Percentiles rank a stretch among this genome's conserved stretches.
Evolutionary conservation across 2,888 invertebrate genomes (phyloP).

Genomic region (Bibio marci): DNA sequence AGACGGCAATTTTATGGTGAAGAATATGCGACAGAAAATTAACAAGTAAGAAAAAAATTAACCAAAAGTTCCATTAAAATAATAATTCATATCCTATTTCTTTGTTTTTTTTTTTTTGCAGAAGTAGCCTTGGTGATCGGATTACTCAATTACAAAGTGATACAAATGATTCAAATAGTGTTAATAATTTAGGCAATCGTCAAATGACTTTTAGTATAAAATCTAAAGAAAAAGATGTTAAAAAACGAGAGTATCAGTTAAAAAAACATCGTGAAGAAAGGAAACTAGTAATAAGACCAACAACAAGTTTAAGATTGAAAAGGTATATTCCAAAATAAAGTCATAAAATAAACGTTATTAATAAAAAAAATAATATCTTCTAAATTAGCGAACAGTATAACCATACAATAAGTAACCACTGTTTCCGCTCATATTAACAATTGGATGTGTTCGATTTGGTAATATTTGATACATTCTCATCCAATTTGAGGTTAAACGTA

Average conservation of each 20-base stretch:
- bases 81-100: background rate
- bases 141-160: too few species aligned
- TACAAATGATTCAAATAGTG: constrained; percentile 20
- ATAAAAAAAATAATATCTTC: too few species aligned
- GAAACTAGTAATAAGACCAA: constrained; percentile 42
- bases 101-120: constrained; percentile 24
- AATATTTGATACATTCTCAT: constrained; percentile 79
- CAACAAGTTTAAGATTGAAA: constrained; percentile 29
- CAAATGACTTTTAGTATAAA: constrained; percentile 63
- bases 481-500: constrained; percentile 74
- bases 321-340: constrained; percentile 25
- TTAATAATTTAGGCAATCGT: constrained; percentile 39
- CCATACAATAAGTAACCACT: constrained; percentile 80
- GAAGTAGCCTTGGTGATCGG: constrained; percentile 56
- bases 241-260: constrained; percentile 38
- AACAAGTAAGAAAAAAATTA: constrained; percentile 29
- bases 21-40: constrained; percentile 31
- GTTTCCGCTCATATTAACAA: constrained; percentile 73
- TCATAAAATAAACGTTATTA: background rate
- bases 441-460: constrained; percentile 84
- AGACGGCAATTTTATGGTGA: constrained; percentile 41
- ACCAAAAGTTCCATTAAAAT: background rate
- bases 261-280: constrained; percentile 53
- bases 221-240: constrained; percentile 36
- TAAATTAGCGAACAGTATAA: constrained; percentile 19